Evolutionary conservation across 1,140 invertebrate genomes (phyloP), one percentile per base, ranked within the genome.

Genomic region (Sesamia nonagrioides): DNA sequence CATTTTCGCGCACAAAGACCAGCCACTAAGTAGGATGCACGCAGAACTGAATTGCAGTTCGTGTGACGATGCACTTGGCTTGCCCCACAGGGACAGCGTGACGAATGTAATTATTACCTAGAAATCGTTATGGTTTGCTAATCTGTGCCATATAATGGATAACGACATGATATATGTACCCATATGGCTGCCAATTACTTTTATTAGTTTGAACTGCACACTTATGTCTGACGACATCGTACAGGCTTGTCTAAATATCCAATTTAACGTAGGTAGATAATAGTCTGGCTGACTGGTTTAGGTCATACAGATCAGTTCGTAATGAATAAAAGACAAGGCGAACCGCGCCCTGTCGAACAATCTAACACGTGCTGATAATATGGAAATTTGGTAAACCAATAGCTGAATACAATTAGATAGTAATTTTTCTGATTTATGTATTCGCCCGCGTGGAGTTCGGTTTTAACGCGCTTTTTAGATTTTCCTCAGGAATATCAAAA

Each of bases 51-150:
- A 84, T 60, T 83, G 79, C 76, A 72, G 68, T 61, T 77, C 42
- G 13, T 54, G 54, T 81, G 40, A 72, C 79, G 83, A 74, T 86
- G 61, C 81, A 85, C 79, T 80, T 84, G 58, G 60, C 73, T 80
- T 84, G 60, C 58, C 82, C 77, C 74, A 77, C 54, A 82, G 71
- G 80, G 84, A 85, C 80, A 82, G 77, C 79, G 78, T 89, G 78
- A 87, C 87, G 85, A 84, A 88, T 88, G 79, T 87, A 92, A 92
- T 94, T 92, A 92, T 86, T 82, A 81, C 82, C 79, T 90, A 90
- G 89, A 91, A 88, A 92, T 71, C 82, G 85, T 86, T 84, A 86
- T 87, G 84, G 82, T 88, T 88, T 87, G 81, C 77, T 87, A 77
- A 84, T 81, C 88, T 88, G 87, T 50, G 63, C 87, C 76, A 90